These are phyloP conservation scores for Vanessa tameamea DNA, from an alignment of 1,140 invertebrate species.

Conservation along the genomic window DNA sequence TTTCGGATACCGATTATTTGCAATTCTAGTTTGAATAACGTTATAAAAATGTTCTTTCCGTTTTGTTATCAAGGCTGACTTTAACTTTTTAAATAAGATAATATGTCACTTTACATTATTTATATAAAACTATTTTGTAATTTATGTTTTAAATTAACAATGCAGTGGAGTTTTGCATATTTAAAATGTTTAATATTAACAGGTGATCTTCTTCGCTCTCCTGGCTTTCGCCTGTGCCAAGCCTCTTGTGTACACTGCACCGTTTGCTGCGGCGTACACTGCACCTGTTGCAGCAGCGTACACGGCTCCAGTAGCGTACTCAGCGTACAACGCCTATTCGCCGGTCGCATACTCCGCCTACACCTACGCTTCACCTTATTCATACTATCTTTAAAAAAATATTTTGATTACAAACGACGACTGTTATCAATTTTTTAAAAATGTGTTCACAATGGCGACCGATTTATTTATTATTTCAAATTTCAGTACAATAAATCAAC, in stretches of 20 bases:
- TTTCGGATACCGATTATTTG: too few species aligned
- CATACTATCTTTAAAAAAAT: constrained; percentile 60
- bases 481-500: constrained; percentile 8
- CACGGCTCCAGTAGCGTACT: constrained; percentile 69
- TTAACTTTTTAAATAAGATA: too few species aligned
- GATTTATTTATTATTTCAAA: constrained; percentile 22
- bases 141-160: background rate
- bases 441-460: background rate
- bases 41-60: too few species aligned
- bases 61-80: too few species aligned
- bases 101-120: too few species aligned
- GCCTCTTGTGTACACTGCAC: constrained; percentile 74
- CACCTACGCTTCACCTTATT: constrained; percentile 67
- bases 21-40: too few species aligned
- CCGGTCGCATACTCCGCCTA: constrained; percentile 69
- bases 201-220: constrained; percentile 80
- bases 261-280: constrained; percentile 60
- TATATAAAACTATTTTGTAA: background rate
- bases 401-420: background rate
- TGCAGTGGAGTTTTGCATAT: background rate
- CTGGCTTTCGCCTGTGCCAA: constrained; percentile 79
- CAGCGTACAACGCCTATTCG: constrained; percentile 77
- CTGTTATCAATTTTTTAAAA: background rate
- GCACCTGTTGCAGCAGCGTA: constrained; percentile 66
- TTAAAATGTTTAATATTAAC: constrained; percentile 16